Base-by-base conservation (phyloP, 1,140 invertebrate genomes). In the Drosophila kohkoa region DNA sequence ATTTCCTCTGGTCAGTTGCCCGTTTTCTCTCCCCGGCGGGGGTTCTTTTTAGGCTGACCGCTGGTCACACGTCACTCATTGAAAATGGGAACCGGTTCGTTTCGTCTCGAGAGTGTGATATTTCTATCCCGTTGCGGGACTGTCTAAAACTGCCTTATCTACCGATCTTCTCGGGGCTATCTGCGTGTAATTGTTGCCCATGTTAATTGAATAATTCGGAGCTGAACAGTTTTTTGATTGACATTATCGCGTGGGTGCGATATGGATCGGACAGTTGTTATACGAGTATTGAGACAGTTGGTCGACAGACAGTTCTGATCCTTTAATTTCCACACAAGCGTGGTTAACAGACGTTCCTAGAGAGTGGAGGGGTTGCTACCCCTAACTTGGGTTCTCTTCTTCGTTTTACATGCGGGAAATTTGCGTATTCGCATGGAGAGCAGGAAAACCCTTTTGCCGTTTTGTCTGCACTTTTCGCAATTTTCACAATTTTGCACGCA, bases 181-280 rank as follows among this genome's bases (percentile, higher is more conserved):
- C 49, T 45, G 38, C 58, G 66, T 88, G 59, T 82, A 88, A 88
- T 86, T 82, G 69, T 64, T 64, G 67, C 65, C 71, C 57, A 82
- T 77, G 80, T 87, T 87, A 88, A 88, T 87, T 87, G 79, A 82
- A 82, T 65, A 77, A 80, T 77, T 59, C 68, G 75, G 54, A 79
- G 48, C 57, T 58, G 69, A 82, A 81, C 83, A 88, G 85, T 88
- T 89, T 89, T 88, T 88, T 88, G 83, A 88, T 89, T 88, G 83
- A 88, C 83, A 88, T 60, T 88, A 89, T 88, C 83, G 85, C 83
- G 83, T 88, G 83, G 85, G 83, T 83, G 85, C 70, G 55, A 70
- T 69, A 70, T 65, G 55, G 68, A 77, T 65, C 16, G n/a, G 35
- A 57, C 54, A 38, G 54, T 38, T 57, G 16, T n/a, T 13, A 43